A percentile compares a stretch with the other conserved stretches of the same genome.
Evolutionary conservation across 2,113 vertebrate species (phyloP).

Genomic region (Dendropsophus ebraccatus): DNA sequence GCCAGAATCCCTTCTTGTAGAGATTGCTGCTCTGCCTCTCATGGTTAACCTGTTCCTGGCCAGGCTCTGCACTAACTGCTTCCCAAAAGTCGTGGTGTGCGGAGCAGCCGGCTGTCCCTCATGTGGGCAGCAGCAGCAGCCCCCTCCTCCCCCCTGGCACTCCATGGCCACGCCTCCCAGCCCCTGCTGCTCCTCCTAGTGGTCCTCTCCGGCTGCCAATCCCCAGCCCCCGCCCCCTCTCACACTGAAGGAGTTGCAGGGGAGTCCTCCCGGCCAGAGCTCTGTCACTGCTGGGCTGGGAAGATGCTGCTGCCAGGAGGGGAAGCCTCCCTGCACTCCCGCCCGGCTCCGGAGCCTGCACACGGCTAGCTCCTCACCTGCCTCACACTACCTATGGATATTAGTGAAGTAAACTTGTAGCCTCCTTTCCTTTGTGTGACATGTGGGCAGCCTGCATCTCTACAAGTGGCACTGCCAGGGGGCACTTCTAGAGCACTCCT

Average conservation of each 20-base stretch:
- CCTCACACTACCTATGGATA: conserved; percentile 11
- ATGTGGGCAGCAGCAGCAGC: not conserved
- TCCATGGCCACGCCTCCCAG: conserved; percentile 45
- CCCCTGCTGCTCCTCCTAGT: conserved; percentile 27
- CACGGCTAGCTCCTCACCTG: not conserved
- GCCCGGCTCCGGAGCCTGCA: conserved; percentile 4
- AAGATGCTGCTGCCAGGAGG: conserved; percentile 40
- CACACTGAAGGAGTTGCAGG: conserved; percentile 48
- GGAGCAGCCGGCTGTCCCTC: not conserved
- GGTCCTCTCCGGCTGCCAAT: conserved; percentile 34
- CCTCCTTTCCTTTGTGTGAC: not conserved
- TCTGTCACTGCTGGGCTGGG: conserved; percentile 41
- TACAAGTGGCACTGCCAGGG: conserved; percentile 40
- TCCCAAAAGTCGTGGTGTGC: not conserved
- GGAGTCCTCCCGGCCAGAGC: conserved; percentile 45
- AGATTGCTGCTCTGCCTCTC: not conserved
- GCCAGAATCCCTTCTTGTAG: not conserved
- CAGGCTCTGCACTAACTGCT: not conserved
- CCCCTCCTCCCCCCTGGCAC: conserved; percentile 18
- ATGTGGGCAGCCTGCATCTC: conserved; percentile 12
- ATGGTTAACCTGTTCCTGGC: not conserved
- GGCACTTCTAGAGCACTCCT: not conserved
- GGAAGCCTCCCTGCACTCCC: not conserved
- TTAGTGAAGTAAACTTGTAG: not conserved
- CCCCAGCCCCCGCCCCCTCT: conserved; percentile 30